phyloP scores from a whole-genome alignment of 2,888 invertebrate genomes.

The Chrysina gloriosa region DNA sequence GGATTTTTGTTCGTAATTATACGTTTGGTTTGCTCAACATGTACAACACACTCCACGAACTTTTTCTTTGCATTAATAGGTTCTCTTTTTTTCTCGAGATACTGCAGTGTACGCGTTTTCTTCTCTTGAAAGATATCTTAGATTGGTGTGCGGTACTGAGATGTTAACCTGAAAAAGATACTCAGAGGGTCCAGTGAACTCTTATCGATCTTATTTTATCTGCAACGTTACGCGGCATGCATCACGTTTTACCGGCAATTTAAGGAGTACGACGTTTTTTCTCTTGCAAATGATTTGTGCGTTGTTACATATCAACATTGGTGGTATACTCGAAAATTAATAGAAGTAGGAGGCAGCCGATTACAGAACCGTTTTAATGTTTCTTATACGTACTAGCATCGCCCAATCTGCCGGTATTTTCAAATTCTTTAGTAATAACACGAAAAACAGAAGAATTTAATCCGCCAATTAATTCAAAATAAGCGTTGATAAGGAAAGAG shows the following conservation, averaged over 20 bases:
- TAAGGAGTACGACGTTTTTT: neutral
- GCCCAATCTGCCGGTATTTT: too few species aligned
- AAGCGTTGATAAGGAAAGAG: too few species aligned
- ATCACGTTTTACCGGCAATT: neutral
- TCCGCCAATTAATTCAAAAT: too few species aligned
- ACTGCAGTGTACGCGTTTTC: neutral
- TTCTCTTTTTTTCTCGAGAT: neutral
- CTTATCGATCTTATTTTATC: slow-evolving; percentile 4
- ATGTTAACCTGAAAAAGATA: neutral
- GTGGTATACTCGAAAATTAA: too few species aligned
- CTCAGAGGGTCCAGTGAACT: slow-evolving; percentile 1
- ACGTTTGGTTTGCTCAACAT: neutral
- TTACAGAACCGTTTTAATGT: too few species aligned
- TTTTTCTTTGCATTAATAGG: neutral
- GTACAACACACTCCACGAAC: neutral
- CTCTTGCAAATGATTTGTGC: too few species aligned
- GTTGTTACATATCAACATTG: too few species aligned
- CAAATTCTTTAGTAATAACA: too few species aligned
- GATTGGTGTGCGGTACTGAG: neutral
- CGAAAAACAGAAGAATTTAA: too few species aligned
- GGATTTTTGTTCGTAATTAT: neutral
- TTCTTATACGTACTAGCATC: too few species aligned
- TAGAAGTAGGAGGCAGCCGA: too few species aligned
- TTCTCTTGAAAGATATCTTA: neutral
- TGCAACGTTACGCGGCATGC: neutral